Base-by-base conservation (phyloP, 1,140 invertebrate genomes). In the Temnothorax nylanderi region DNA sequence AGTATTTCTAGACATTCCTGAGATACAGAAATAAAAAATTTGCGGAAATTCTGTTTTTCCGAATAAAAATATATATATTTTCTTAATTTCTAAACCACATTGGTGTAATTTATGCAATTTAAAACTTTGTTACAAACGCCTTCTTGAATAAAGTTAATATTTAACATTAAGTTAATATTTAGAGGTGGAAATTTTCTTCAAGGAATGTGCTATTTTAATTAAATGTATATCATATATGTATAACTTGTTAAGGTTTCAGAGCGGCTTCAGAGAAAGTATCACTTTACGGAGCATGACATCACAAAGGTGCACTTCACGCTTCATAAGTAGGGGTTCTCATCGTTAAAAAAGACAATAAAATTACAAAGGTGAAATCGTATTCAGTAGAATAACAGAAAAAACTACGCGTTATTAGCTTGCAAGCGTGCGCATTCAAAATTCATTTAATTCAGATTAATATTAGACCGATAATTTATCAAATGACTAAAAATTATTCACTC, bases 251-350 rank as follows among this genome's bases (percentile, higher is more conserved):
- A 75, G 62, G 51, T 62, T 62, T 44, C 54, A 75, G 37, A 56
- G 26, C n/a, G 49, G 65, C 37, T 41, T 72, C 67, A 75, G 80
- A 60, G 69, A 82, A 82, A 82, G 80, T 74, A 75, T 84, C 80
- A 60, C 80, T 74, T 84, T 84, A 75, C 80, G 26, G 21, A 41
- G 26, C 32, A 13, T 82, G 80, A 60, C 80, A 47, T 74, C 54
- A 74, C 67, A 84, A 74, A 75, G 69, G 51, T 75, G 67, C 54
- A 84, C 80, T 84, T 75, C 41, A 75, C 80, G 80, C 80, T 84
- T 13, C 51, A 75, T 84, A 75, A 84, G 80, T 49, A 84, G 80
- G 69, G 80, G 80, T 62, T 74, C 26, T 75, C 49, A 47, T 84
- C 41, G 78, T 56, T 74, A 60, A 60, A 75, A 58, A 84, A 49